A percentile compares a stretch with the other conserved stretches of the same genome.
Conservation (phyloP, 2,113 vertebrate genomes). For the Crotophaga sulcirostris region DNA sequence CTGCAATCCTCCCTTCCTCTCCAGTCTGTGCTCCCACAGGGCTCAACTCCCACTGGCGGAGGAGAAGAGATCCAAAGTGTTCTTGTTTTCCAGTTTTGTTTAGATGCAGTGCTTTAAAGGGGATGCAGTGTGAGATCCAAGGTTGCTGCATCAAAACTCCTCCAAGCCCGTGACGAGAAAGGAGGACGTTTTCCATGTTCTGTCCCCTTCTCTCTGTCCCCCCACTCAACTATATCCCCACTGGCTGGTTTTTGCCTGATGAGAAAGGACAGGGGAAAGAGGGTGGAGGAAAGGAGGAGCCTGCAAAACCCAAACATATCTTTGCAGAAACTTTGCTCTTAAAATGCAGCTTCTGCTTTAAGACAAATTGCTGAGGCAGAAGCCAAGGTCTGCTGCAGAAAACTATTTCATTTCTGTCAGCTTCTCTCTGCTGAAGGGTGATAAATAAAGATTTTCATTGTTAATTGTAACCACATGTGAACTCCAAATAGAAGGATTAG, state of each 20-base stretch:
- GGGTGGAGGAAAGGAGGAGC: background rate
- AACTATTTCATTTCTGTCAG: background rate
- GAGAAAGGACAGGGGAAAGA: background rate
- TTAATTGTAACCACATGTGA: slow-evolving; percentile 53
- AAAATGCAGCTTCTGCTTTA: background rate
- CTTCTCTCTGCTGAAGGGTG: background rate
- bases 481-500: background rate
- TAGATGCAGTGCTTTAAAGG: background rate
- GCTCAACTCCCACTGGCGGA: background rate
- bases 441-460: slow-evolving; percentile 27
- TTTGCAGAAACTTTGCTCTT: background rate
- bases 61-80: background rate
- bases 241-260: background rate
- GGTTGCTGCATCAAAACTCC: background rate
- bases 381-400: background rate
- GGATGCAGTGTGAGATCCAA: background rate
- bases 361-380: background rate
- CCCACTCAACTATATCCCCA: background rate
- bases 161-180: background rate
- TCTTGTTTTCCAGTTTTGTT: background rate
- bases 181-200: background rate
- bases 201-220: background rate
- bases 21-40: background rate
- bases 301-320: background rate
- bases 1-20: background rate